These are phyloP conservation scores for Ochotona princeps DNA, from an alignment of 2,113 vertebrate genomes.

Conservation along the genomic window DNA sequence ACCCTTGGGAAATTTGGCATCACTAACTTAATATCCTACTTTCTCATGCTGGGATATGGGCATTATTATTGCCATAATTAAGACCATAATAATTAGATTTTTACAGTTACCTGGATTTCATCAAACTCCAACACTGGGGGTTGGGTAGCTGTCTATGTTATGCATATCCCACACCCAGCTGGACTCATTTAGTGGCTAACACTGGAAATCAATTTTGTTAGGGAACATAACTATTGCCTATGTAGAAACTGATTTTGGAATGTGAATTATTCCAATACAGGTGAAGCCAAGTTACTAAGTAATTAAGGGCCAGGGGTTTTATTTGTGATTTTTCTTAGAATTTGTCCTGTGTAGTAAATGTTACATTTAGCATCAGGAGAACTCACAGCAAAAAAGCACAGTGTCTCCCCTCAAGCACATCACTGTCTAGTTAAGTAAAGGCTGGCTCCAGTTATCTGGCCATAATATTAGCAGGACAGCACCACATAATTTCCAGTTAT, in stretches of 20 bases:
- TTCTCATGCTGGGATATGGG: constrained; percentile 69
- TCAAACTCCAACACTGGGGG: constrained; percentile 30
- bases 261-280: neutral
- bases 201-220: neutral
- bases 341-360: neutral
- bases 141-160: neutral
- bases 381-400: neutral
- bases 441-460: neutral
- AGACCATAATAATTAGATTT: constrained; percentile 78
- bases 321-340: constrained; percentile 6
- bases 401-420: neutral
- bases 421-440: neutral
- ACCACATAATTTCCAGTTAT: neutral
- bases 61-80: constrained; percentile 78
- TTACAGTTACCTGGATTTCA: constrained; percentile 71
- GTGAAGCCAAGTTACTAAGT: constrained; percentile 43
- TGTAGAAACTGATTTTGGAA: neutral
- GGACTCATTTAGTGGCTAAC: neutral
- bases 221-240: neutral
- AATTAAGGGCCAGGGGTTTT: neutral
- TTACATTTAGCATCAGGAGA: neutral
- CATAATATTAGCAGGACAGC: neutral
- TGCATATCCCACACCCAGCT: neutral
- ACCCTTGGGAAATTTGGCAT: constrained; percentile 77
- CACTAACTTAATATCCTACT: constrained; percentile 76